phyloP scores from a whole-genome alignment of 2,797 vertebrate genomes.

The Thaleichthys pacificus region DNA sequence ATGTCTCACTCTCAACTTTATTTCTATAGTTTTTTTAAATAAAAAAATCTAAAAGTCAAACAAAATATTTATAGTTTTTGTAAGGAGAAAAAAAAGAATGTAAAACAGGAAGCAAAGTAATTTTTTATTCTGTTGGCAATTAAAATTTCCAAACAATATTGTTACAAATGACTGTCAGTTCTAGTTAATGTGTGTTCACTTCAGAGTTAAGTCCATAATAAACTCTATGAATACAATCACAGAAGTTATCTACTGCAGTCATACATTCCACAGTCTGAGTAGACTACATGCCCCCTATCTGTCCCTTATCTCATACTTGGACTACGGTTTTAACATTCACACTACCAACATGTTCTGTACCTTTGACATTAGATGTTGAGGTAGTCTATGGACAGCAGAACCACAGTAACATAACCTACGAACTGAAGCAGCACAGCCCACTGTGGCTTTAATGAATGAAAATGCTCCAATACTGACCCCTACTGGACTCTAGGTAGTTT shows the following conservation, averaged over 20 bases:
- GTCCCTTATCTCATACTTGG: too few relatives aligned
- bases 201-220: constrained; percentile 83
- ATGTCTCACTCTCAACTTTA: constrained; percentile 75
- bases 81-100: constrained; percentile 76
- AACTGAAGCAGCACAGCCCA: constrained; percentile 13
- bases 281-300: too few relatives aligned
- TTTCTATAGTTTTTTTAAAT: constrained; percentile 75
- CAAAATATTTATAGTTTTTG: constrained; percentile 90
- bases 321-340: constrained; percentile 8
- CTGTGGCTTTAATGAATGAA: background rate
- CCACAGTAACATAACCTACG: background rate
- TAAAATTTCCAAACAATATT: constrained; percentile 78
- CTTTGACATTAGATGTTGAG: background rate
- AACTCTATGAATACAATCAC: constrained; percentile 88
- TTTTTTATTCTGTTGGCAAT: constrained; percentile 98
- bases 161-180: constrained; percentile 88
- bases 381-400: too few relatives aligned
- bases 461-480: constrained; percentile 54
- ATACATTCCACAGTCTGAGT: background rate
- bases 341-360: background rate
- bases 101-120: constrained; percentile 81
- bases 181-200: constrained; percentile 88
- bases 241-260: constrained; percentile 71
- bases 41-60: constrained; percentile 78
- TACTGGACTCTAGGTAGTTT: constrained; percentile 41